phyloP scores from a whole-genome alignment of 2,888 invertebrate species.

The Danaus chrysippus region DNA sequence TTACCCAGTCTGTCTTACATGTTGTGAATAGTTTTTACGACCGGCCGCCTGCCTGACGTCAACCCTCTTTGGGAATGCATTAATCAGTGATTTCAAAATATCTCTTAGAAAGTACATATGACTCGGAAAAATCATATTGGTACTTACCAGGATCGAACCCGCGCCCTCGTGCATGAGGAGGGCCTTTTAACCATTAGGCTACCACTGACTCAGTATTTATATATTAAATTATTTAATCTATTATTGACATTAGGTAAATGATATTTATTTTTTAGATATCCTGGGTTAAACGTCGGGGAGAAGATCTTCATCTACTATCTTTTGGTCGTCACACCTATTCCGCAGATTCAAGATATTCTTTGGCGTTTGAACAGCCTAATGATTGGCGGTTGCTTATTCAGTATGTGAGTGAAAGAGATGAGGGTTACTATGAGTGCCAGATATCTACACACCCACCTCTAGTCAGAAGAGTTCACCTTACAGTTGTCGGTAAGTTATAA shows the following conservation, averaged over 20 bases:
- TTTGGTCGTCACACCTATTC: constrained; percentile 83
- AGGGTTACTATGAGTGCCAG: constrained; percentile 89
- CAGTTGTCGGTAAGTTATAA: constrained; percentile 83
- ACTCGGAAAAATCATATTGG: too few relatives aligned
- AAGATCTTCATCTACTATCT: constrained; percentile 83
- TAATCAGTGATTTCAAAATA: too few relatives aligned
- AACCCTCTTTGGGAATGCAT: too few relatives aligned
- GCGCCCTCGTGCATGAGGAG: too few relatives aligned
- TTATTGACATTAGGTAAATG: not conserved
- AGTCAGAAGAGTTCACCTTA: constrained; percentile 83
- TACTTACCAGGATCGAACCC: too few relatives aligned
- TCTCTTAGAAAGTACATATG: too few relatives aligned
- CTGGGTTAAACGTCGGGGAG: constrained; percentile 84
- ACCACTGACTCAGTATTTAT: constrained; percentile 79
- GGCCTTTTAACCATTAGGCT: too few relatives aligned
- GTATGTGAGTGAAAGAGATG: constrained; percentile 86
- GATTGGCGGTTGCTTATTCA: constrained; percentile 87
- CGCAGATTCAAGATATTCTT: constrained; percentile 82
- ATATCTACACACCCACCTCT: constrained; percentile 88
- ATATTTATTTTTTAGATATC: constrained; percentile 71
- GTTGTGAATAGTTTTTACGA: too few relatives aligned
- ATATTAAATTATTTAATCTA: constrained; percentile 6
- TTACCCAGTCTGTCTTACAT: too few relatives aligned
- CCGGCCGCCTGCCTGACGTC: too few relatives aligned
- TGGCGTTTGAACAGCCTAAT: constrained; percentile 85